Evolutionary conservation across 2,113 vertebrate species (phyloP), one percentile per base, ranked within the genome.

Genomic region (Oryzias melastigma): DNA sequence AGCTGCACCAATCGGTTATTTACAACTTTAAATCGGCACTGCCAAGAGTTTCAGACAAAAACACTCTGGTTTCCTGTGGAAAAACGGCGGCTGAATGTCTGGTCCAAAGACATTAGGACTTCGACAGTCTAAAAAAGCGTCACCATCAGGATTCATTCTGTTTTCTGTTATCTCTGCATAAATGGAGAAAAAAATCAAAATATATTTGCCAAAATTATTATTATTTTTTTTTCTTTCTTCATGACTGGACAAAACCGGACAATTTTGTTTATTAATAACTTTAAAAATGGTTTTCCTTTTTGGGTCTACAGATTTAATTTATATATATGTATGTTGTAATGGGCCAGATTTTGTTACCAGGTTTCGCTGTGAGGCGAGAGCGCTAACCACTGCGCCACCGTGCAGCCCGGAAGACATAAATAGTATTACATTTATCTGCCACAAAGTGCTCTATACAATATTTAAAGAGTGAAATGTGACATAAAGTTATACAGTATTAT

Each of bases 1-100:
- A 84, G 72, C 76, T 65, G 80, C 73, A 64, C 65, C 56, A 61
- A 57, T 73, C 53, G 58, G 64, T 88, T 86, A 90, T 90, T 88
- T 91, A 89, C 72, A 77, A 68, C 78, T 65, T 29, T 12, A 54
- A 68, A 59, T 50, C 66, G 74, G 66, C 65, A 56, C 70, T 68
- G 73, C 81, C 83, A 78, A 66, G 64, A 80, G 58, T 82, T 63
- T 76, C 73, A 74, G 71, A 81, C 85, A 81, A 74, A 83, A 82
- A 79, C 71, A 84, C 68, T 77, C 80, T 51, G 56, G 77, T 49
- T 63, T 68, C 71, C 67, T 14, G 40, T 78, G 73, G 83, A 88
- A 87, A 87, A 87, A 81, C 47, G 70, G 63, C n/a, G 45, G 35
- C 67, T 49, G 13, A 58, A 50, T 7, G 15, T 51, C 8, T 15